Percentiles rank a stretch among this genome's conserved stretches.
Evolutionary conservation across 2,888 invertebrate species (phyloP).

Genomic region (Oligia fasciuncula): DNA sequence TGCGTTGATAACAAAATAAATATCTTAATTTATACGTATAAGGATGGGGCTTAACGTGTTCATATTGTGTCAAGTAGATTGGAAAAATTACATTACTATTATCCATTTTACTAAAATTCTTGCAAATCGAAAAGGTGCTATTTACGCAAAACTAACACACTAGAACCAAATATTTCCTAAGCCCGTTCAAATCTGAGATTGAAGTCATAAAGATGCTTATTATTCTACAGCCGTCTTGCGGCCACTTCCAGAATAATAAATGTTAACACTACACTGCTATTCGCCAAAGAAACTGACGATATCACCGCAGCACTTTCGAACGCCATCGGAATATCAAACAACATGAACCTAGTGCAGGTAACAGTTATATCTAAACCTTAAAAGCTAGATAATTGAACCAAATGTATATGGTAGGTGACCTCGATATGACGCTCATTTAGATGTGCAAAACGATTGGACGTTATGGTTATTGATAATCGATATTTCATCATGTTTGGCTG

Average conservation of each 20-base stretch:
- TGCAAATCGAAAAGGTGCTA: not conserved
- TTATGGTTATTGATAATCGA: conserved; percentile 51
- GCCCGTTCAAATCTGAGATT: conserved; percentile 77
- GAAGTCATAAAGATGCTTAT: conserved; percentile 76
- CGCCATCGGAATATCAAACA: conserved; percentile 80
- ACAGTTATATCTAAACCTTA: conserved; percentile 61
- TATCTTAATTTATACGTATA: not conserved
- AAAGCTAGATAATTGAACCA: conserved; percentile 61
- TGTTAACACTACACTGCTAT: conserved; percentile 81
- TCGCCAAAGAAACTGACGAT: conserved; percentile 84
- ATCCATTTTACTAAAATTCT: conserved; percentile 11
- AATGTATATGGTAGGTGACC: conserved; percentile 55
- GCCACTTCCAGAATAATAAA: conserved; percentile 86
- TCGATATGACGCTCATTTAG: conserved; percentile 51
- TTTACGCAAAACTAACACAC: conserved; percentile 62
- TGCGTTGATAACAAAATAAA: not conserved
- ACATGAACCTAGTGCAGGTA: conserved; percentile 64
- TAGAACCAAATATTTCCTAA: conserved; percentile 72
- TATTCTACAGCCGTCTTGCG: conserved; percentile 81
- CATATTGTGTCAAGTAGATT: not conserved
- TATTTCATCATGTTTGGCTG: conserved; percentile 38
- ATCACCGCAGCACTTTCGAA: conserved; percentile 81
- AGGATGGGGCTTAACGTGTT: not conserved
- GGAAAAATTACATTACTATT: not conserved
- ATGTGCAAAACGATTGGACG: conserved; percentile 49